A percentile compares a stretch with the other conserved stretches of the same genome.
Evolutionary conservation across 1,140 invertebrate species (phyloP).

Genomic region (Drosophila punjabiensis): DNA sequence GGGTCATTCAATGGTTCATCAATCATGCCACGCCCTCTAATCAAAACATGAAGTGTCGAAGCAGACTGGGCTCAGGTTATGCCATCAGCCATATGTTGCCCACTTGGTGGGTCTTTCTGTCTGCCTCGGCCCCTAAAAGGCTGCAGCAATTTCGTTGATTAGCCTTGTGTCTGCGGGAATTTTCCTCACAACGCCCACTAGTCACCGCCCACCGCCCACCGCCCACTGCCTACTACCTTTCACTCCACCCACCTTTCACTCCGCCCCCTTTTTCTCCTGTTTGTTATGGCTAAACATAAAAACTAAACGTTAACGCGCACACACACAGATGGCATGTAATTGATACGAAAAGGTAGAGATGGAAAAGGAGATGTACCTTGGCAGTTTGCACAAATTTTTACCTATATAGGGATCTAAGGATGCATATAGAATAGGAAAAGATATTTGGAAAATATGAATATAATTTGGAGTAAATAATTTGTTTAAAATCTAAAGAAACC

Average conservation of each 20-base stretch:
- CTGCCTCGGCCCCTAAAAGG: conserved; percentile 60
- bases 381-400: conserved; percentile 1
- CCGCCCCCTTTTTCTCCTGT: conserved; percentile 24
- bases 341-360: conserved; percentile 35
- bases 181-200: conserved; percentile 2
- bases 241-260: not conserved
- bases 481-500: not conserved
- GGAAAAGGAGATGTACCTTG: not conserved
- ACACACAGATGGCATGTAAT: conserved; percentile 51
- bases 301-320: conserved; percentile 59
- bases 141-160: conserved; percentile 78
- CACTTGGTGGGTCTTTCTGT: not conserved
- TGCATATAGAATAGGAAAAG: not conserved
- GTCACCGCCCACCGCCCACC: not conserved
- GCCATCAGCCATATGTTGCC: conserved; percentile 43
- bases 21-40: conserved; percentile 53
- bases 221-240: not conserved
- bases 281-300: conserved; percentile 65
- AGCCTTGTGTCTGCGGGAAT: conserved; percentile 61
- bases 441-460: too few relatives aligned
- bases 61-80: conserved; percentile 33
- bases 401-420: not conserved
- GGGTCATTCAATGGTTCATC: conserved; percentile 49
- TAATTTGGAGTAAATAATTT: not conserved
- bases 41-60: conserved; percentile 47